These are phyloP conservation scores for Lepidocyrtinus sp. DNA, from an alignment of 2,888 invertebrate genomes.

Conservation along the genomic window DNA sequence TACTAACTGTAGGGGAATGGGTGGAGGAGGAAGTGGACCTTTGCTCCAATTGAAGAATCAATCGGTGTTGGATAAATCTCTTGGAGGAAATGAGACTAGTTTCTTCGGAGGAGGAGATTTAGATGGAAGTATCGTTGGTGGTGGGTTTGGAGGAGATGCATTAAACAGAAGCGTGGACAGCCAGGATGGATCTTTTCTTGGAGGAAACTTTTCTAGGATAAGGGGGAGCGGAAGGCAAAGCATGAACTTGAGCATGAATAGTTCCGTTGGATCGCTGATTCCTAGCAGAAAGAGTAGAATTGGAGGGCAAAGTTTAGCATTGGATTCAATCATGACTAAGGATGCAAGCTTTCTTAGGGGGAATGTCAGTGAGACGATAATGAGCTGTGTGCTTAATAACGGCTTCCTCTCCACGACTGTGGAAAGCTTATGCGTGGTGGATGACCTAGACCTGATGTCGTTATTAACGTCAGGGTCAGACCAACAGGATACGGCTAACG, in stretches of 20 bases:
- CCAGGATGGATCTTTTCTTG: neutral
- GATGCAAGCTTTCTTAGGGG: neutral
- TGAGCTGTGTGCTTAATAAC: conserved; percentile 63
- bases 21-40: conserved; percentile 35
- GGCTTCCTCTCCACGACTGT: conserved; percentile 66
- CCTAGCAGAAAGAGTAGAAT: neutral
- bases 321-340: too few relatives aligned
- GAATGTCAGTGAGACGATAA: conserved; percentile 14
- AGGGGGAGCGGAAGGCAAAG: too few relatives aligned
- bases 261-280: neutral
- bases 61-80: neutral
- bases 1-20: conserved; percentile 58
- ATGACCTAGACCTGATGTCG: conserved; percentile 62
- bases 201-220: neutral
- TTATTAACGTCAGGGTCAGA: conserved; percentile 62
- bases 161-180: neutral
- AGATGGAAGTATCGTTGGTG: neutral
- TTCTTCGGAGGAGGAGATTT: neutral
- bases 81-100: conserved; percentile 1
- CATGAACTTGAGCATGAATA: neutral
- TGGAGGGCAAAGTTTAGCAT: neutral
- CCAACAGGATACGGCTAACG: neutral
- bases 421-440: conserved; percentile 59
- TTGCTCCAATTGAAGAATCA: neutral
- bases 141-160: too few relatives aligned